Base-by-base conservation (phyloP, 2,888 invertebrate species). In the Aphodius granarius region DNA sequence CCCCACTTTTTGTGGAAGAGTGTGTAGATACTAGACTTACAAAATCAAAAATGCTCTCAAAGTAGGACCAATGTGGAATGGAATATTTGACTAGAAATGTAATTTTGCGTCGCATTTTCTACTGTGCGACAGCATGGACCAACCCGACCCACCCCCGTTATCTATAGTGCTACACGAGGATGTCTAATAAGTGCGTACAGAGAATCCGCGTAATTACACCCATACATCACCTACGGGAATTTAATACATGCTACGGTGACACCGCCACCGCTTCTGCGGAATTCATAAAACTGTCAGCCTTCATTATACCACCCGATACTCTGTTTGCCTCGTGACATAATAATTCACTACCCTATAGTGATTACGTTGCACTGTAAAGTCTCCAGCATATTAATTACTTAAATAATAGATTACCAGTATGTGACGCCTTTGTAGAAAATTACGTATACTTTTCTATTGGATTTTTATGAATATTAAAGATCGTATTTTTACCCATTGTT, bases 261-360 rank as follows among this genome's bases (percentile, higher is more conserved):
- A 13, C 43, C 43, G 20, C 68, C 68, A 21, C 18, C 68, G 68
- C 68, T 21, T 68, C 68, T 20, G 68, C 19, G 68, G 68, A 20
- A 68, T 68, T 68, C 68, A 68, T 68, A 68, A 68, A 68, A 68
- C 68, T 68, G 68, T 68, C 68, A 68, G 68, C 68, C 68, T 22
- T 68, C 68, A 68, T 68, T 68, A 68, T 68, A 68, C 68, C 22
- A 68, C 22, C 68, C 22, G 68, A 68, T 68, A 68, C 68, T 22
- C 68, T 20, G 21, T 20, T 19, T 21, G 68, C 68, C 21, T 22
- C 22, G 68, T 68, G 68, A 68, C 68, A 68, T 68, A 68, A 68
- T 68, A 68, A 68, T 68, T 68, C 68, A 68, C 68, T 9, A 68
- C 21, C 21, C 21, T 68, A 20, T 20, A 13, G 20, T 68, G 68